Base-by-base conservation (phyloP, 2,888 invertebrate genomes). In the Agriopis aurantiaria region DNA sequence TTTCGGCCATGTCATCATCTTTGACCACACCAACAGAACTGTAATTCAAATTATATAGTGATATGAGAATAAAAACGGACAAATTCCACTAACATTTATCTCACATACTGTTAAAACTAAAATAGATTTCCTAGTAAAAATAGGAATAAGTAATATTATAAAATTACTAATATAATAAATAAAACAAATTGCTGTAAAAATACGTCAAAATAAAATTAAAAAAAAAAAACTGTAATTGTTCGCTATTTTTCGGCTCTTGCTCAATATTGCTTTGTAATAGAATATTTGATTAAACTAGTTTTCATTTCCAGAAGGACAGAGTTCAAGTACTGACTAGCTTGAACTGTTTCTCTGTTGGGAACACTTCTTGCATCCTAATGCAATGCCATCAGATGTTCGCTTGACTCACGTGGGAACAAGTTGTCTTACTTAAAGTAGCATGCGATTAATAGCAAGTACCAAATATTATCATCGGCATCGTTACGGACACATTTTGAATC, bases 321-420 rank as follows among this genome's bases (percentile, higher is more conserved):
- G 43, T 10, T 56, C 12, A 9, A 12, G 46, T n/a, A 52, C 65
- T 65, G 46, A 12, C 12, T 46, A 12, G 12, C 45, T 46, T 33
- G 58, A 12, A 14, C 58, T 33, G 46, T 51, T 12, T 41, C 41
- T 11, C 41, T 12, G 41, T 66, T 59, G 67, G 62, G 61, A 58
- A 68, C 66, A 65, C 65, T 40, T 5, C 23, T 65, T 57, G 71
- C 73, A 71, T 72, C 48, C 46, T 72, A 73, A 71, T 71, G 63
- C 49, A 57, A 40, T 61, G 51, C 23, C 33, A 23, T 61, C 49
- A 60, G 59, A 52, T 48, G 46, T 10, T 41, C 57, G 51, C 59
- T 72, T 57, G 61, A 68, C 60, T 68, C 61, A 49, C 68, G 73
- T 73, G 69, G 67, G 71, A 73, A 71, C 23, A 8, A 17, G 14